phyloP scores from a whole-genome alignment of 2,888 invertebrate genomes.

The Phasia obesa region DNA sequence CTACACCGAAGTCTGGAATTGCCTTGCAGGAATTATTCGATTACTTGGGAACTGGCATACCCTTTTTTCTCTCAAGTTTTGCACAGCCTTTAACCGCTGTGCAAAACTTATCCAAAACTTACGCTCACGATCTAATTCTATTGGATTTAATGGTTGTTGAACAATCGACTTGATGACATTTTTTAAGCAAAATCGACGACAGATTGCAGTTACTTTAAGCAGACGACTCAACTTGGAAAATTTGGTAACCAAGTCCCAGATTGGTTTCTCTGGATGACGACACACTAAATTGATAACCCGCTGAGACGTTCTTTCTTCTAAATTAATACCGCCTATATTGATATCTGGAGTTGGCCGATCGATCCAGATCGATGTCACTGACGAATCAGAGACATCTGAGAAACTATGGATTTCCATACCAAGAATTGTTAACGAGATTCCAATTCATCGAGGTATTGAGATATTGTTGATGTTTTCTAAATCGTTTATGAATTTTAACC shows the following conservation, averaged over 20 bases:
- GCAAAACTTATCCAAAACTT: constrained; percentile 24
- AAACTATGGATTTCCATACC: too few species aligned
- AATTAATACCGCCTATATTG: not conserved
- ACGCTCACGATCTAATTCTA: constrained; percentile 2
- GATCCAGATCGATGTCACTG: constrained; percentile 25
- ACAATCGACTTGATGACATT: not conserved
- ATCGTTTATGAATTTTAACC: constrained; percentile 20
- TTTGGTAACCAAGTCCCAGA: constrained; percentile 27
- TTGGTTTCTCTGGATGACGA: not conserved
- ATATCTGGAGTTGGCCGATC: constrained; percentile 35
- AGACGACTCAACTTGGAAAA: constrained; percentile 15
- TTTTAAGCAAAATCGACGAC: not conserved
- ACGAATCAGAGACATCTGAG: too few species aligned
- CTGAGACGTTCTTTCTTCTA: constrained; percentile 9
- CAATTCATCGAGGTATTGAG: constrained; percentile 32
- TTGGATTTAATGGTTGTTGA: not conserved
- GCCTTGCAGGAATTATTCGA: constrained; percentile 18
- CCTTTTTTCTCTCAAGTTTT: not conserved
- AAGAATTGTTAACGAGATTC: constrained; percentile 13
- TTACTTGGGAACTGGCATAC: not conserved
- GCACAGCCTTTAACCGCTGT: too few species aligned
- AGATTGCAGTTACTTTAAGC: constrained; percentile 18
- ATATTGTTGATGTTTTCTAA: constrained; percentile 20
- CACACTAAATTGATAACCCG: constrained; percentile 9
- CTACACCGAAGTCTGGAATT: constrained; percentile 30